phyloP scores from a whole-genome alignment of 2,113 vertebrate species.

The Brachyistius frenatus region DNA sequence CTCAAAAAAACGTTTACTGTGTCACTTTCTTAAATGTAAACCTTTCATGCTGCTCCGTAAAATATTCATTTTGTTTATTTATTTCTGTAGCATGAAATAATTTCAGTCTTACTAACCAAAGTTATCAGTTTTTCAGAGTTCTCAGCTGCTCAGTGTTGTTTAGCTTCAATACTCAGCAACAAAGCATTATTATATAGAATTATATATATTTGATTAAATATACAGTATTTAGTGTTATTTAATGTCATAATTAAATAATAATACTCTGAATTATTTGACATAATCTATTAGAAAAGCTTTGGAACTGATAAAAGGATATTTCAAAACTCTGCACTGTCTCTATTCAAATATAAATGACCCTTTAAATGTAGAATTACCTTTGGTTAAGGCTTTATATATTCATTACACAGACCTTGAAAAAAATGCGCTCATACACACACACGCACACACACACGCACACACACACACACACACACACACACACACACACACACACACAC shows the following conservation, averaged over 20 bases:
- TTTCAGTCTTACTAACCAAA: no score
- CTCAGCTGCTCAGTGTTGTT: not conserved
- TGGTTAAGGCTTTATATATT: constrained; percentile 41
- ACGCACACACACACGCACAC: constrained; percentile 25
- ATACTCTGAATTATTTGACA: constrained; percentile 10
- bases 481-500: constrained; percentile 1
- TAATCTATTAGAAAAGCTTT: constrained; percentile 15
- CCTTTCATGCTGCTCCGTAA: not conserved
- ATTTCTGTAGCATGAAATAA: not conserved
- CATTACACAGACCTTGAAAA: constrained; percentile 3
- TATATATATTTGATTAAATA: no score
- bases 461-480: constrained; percentile 21
- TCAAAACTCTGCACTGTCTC: not conserved
- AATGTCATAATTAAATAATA: not conserved
- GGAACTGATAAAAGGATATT: constrained; percentile 10
- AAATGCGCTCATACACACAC: constrained; percentile 29
- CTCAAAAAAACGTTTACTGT: no score
- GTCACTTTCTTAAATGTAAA: no score
- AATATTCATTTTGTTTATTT: not conserved
- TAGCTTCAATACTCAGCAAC: no score
- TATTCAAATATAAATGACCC: constrained; percentile 18
- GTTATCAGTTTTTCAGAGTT: no score
- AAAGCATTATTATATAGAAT: not conserved
- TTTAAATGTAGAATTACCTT: constrained; percentile 25
- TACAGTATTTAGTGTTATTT: constrained; percentile 8